Percentiles rank a stretch among this genome's conserved stretches.
These are phyloP conservation scores for Chiloscyllium plagiosum DNA, from an alignment of 2,113 vertebrate species.

Conservation along the genomic window DNA sequence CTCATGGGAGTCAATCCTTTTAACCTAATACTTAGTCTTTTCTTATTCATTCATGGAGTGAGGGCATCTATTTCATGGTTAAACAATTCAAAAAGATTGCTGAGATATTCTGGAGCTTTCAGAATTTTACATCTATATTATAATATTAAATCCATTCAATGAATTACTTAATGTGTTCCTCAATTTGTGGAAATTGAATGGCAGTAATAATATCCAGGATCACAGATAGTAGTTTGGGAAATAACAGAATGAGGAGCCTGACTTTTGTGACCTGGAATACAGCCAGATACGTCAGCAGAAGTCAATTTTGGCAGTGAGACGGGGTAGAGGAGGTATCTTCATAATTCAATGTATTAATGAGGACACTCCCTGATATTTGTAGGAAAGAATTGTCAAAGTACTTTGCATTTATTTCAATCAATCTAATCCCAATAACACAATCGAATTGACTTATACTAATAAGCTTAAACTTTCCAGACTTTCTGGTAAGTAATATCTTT, in stretches of 20 bases:
- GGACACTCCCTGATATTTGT: constrained; percentile 26
- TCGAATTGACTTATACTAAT: background rate
- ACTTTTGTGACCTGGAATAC: background rate
- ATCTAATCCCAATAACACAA: background rate
- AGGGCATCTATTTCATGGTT: constrained; percentile 2
- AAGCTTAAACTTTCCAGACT: background rate
- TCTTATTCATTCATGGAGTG: no score
- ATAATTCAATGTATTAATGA: background rate
- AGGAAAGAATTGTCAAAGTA: background rate
- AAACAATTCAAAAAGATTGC: background rate
- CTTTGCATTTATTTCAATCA: constrained; percentile 28
- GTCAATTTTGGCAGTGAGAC: background rate
- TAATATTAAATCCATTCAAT: background rate
- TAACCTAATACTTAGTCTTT: background rate
- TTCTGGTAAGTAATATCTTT: background rate
- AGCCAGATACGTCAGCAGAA: constrained; percentile 4
- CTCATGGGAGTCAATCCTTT: background rate
- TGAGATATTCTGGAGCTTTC: background rate
- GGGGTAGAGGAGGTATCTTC: background rate
- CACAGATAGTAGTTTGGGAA: background rate
- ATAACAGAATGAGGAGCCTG: background rate
- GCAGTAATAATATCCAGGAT: constrained; percentile 5
- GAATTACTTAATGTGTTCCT: background rate
- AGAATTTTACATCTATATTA: constrained; percentile 5
- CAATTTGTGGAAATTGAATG: background rate